Conservation (phyloP, 2,888 invertebrate genomes). For the Drosophila nr. medialis region DNA sequence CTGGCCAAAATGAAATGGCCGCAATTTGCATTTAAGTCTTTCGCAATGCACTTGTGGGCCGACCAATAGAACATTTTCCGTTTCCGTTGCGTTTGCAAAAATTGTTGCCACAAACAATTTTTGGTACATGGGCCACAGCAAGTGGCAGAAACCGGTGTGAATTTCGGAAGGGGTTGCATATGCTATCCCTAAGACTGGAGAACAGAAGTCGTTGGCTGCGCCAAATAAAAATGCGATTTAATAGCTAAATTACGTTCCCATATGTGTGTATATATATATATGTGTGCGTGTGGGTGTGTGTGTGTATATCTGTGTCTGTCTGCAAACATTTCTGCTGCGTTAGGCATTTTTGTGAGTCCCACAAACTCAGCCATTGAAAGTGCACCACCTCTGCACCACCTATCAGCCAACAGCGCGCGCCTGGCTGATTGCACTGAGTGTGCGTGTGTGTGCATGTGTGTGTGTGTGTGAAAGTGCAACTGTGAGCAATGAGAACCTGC, state of each 20-base stretch:
- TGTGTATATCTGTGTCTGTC: conserved; percentile 12
- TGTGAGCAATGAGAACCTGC: conserved; percentile 46
- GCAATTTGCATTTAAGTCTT: conserved; percentile 34
- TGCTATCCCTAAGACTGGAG: conserved; percentile 8
- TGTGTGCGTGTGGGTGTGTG: conserved; percentile 5
- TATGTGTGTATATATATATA: conserved; percentile 3
- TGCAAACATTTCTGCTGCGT: conserved; percentile 72
- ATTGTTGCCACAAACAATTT: conserved; percentile 30
- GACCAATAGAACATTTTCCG: conserved; percentile 76
- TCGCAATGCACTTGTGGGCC: conserved; percentile 55
- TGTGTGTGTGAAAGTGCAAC: conserved; percentile 12
- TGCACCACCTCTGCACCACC: conserved; percentile 26
- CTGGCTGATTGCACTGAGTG: conserved; percentile 64
- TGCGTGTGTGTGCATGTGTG: conserved; percentile 11
- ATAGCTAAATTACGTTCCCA: conserved; percentile 77
- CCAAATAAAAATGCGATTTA: conserved; percentile 72
- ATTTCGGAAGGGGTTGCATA: conserved; percentile 4
- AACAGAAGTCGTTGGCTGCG: conserved; percentile 15
- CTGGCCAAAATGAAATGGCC: conserved; percentile 32
- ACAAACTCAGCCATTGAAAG: conserved; percentile 40
- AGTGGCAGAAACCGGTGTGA: conserved; percentile 61
- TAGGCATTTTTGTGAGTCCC: conserved; percentile 69
- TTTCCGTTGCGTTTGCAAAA: conserved; percentile 77
- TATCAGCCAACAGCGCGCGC: conserved; percentile 26
- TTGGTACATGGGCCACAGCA: conserved; percentile 45